These are phyloP conservation scores for Casuarius casuarius DNA, from an alignment of 2,113 vertebrate species.

Conservation along the genomic window DNA sequence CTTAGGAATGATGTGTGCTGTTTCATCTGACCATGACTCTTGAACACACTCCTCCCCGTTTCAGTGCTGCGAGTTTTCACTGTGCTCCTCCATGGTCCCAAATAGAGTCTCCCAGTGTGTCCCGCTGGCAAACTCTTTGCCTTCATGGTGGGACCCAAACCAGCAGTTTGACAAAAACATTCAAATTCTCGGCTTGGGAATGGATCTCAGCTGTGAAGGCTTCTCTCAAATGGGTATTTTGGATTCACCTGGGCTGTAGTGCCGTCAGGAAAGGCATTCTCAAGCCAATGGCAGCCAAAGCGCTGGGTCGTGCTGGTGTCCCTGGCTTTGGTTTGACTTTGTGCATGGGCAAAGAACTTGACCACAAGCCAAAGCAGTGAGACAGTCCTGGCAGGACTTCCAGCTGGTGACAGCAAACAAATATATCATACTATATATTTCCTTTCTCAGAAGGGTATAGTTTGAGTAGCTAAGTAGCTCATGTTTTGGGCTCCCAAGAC, in stretches of 20 bases:
- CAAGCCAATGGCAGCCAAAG: not conserved
- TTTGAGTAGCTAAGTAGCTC: constrained; percentile 60
- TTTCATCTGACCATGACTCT: not conserved
- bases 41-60: accelerated
- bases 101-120: accelerated
- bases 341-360: constrained; percentile 36
- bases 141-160: not conserved
- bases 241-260: not conserved
- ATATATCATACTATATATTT: constrained; percentile 62
- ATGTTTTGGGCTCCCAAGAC: constrained; percentile 59
- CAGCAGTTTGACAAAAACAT: accelerated
- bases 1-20: not conserved
- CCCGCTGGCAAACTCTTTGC: accelerated
- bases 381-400: constrained; percentile 59
- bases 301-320: not conserved
- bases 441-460: constrained; percentile 51
- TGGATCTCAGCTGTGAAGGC: not conserved
- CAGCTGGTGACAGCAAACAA: constrained; percentile 52
- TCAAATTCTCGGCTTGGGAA: not conserved
- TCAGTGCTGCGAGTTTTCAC: accelerated
- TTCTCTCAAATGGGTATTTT: not conserved
- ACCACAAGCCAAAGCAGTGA: constrained; percentile 43
- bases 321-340: constrained; percentile 55
- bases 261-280: not conserved
- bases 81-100: not conserved